These are phyloP conservation scores for Vollenhovia emeryi DNA, from an alignment of 1,140 invertebrate species.

Conservation along the genomic window DNA sequence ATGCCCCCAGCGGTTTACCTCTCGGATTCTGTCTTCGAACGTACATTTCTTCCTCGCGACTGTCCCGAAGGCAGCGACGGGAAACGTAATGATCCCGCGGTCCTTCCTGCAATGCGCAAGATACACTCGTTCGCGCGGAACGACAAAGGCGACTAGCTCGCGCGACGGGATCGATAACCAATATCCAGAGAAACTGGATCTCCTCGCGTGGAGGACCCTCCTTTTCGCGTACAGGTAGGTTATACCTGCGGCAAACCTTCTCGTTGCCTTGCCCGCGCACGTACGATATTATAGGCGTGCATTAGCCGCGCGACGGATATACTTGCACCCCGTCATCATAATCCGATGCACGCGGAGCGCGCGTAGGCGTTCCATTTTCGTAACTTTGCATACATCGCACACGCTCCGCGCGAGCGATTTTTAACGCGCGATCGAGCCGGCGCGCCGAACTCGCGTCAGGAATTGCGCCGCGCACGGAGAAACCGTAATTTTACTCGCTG, in stretches of 20 bases:
- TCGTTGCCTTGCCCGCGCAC: slow-evolving; percentile 49
- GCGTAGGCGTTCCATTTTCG: slow-evolving; percentile 42
- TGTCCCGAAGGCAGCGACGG: background rate
- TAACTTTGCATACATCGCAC: background rate
- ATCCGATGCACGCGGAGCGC: slow-evolving; percentile 41
- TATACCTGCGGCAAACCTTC: background rate
- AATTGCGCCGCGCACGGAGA: background rate
- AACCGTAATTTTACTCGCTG: background rate
- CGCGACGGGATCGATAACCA: slow-evolving; percentile 65
- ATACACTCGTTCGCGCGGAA: slow-evolving; percentile 11
- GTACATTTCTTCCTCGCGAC: background rate
- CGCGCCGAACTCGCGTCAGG: background rate
- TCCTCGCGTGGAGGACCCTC: background rate
- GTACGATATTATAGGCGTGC: slow-evolving; percentile 62
- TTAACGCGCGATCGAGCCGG: background rate
- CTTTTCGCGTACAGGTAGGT: background rate
- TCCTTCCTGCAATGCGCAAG: background rate
- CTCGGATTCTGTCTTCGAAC: too few species aligned
- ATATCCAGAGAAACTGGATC: slow-evolving; percentile 72
- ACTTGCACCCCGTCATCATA: slow-evolving; percentile 35
- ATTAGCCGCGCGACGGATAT: slow-evolving; percentile 29
- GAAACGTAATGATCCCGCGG: slow-evolving; percentile 24
- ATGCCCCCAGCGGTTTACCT: too few species aligned
- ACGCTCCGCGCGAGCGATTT: background rate
- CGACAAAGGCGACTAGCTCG: slow-evolving; percentile 34